Base-by-base conservation (phyloP, 2,797 vertebrate species). In the Rhabdomys pumilio region DNA sequence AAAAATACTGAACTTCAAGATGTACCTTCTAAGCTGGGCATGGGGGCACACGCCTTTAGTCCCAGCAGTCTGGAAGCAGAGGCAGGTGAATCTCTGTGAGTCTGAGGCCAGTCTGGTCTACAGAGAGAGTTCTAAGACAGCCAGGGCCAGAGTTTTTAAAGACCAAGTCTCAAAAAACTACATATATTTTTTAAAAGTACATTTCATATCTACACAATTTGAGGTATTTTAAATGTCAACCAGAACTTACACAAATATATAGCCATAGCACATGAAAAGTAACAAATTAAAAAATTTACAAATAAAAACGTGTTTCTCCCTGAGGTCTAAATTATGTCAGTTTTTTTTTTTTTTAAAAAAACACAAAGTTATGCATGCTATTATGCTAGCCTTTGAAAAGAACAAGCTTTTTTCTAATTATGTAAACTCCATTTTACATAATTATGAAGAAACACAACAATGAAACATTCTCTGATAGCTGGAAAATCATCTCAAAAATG, bases 1-100 rank as follows among this genome's bases (percentile, higher is more conserved):
- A 92, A 83, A 96, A 96, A 61, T 55, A 83, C 44, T 83, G 65
- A 94, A 92, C 59, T 83, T 93, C 77, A 94, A 80, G 94, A 94
- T 31, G 2, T 10, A 34, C 15, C 12, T 67, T 67, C 41, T 63
- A 34, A 65, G 1, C 26, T 84, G 6, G 29, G 29, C 8, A 7
- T 19, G 19, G 10, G 57, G 34, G 53, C 22, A 38, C 24, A 84
- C 0, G 2, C 38, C 81, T 63, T 31, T 63, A 63, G 34, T 20
- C 9, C 9, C 29, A 84, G 41, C 9, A 44, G 59, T 65, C 13
- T 12, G 41, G 59, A 65, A 17, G 41, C 82, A 84, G 59, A 65
- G 41, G 29, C 41, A 47, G 15, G 41, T 12, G 3, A 19, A 47
- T 31, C 81, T 83, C 81, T 83, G 38, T 44, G 15, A 61, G 13